Percentiles rank a stretch among this genome's conserved stretches.
These are phyloP conservation scores for Ophioninae sp. DNA, from an alignment of 2,888 invertebrate genomes.

Conservation along the genomic window DNA sequence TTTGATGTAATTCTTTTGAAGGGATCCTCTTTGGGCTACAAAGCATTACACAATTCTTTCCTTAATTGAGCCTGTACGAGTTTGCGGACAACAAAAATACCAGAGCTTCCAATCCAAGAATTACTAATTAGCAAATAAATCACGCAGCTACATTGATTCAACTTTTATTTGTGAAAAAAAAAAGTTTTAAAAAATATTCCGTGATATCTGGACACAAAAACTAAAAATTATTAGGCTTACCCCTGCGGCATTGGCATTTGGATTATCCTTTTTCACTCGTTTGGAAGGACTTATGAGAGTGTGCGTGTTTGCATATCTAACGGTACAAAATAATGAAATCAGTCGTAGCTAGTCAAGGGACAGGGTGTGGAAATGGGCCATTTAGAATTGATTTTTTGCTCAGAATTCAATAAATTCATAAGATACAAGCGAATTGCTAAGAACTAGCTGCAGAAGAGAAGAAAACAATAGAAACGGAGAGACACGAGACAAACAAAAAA, in stretches of 20 bases:
- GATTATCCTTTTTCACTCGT: conserved; percentile 86
- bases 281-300: conserved; percentile 90
- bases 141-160: conserved; percentile 23
- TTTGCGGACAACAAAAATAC: background rate
- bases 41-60: conserved; percentile 20
- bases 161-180: conserved; percentile 4
- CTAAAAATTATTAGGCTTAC: conserved; percentile 68
- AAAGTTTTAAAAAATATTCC: background rate
- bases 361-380: background rate
- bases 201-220: conserved; percentile 17
- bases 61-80: background rate
- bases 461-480: background rate
- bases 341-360: conserved; percentile 29
- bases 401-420: conserved; percentile 34
- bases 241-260: conserved; percentile 76
- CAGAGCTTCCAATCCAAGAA: background rate
- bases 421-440: conserved; percentile 41
- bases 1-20: conserved; percentile 86
- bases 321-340: conserved; percentile 66
- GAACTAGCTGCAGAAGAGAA: conserved; percentile 39
- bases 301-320: conserved; percentile 86
- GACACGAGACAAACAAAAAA: conserved; percentile 5
- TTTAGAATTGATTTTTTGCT: conserved; percentile 9
- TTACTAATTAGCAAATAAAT: conserved; percentile 31
- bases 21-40: conserved; percentile 83